These are phyloP conservation scores for Ligdia adustata DNA, from an alignment of 2,888 invertebrate species.

Conservation along the genomic window DNA sequence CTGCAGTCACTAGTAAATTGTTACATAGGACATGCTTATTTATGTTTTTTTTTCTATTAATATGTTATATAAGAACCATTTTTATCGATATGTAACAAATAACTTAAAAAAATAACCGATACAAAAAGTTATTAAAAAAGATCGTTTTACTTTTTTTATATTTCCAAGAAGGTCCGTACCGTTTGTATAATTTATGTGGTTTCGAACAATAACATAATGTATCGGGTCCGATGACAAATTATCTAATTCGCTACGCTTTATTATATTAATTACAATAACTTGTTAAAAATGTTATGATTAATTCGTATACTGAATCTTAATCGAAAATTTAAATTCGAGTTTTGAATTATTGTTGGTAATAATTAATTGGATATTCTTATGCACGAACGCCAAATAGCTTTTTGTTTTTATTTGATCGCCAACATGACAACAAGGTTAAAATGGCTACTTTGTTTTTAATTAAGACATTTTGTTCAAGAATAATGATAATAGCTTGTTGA, in stretches of 20 bases:
- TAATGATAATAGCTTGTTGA: slow-evolving; percentile 4
- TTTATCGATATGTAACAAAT: too few species aligned
- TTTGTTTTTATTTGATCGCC: neutral
- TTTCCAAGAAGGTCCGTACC: slow-evolving; percentile 67
- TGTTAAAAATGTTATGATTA: slow-evolving; percentile 42
- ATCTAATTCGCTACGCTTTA: slow-evolving; percentile 68
- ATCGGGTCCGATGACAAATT: slow-evolving; percentile 71
- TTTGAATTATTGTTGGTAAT: slow-evolving; percentile 4
- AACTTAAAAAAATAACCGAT: too few species aligned
- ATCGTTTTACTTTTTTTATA: slow-evolving; percentile 46
- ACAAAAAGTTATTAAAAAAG: too few species aligned
- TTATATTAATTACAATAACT: slow-evolving; percentile 69
- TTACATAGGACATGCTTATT: too few species aligned
- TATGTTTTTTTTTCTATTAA: neutral
- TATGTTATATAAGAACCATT: too few species aligned
- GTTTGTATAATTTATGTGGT: slow-evolving; percentile 66
- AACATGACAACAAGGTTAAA: slow-evolving; percentile 7
- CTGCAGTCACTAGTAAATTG: too few species aligned
- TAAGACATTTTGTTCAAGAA: slow-evolving; percentile 4
- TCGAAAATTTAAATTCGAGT: slow-evolving; percentile 11
- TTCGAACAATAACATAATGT: slow-evolving; percentile 54
- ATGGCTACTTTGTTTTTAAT: neutral
- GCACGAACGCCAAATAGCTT: neutral
- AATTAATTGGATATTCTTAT: slow-evolving; percentile 1
- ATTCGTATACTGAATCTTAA: slow-evolving; percentile 15